phyloP scores from a whole-genome alignment of 2,888 invertebrate genomes.

The Pharmacophagus antenor region DNA sequence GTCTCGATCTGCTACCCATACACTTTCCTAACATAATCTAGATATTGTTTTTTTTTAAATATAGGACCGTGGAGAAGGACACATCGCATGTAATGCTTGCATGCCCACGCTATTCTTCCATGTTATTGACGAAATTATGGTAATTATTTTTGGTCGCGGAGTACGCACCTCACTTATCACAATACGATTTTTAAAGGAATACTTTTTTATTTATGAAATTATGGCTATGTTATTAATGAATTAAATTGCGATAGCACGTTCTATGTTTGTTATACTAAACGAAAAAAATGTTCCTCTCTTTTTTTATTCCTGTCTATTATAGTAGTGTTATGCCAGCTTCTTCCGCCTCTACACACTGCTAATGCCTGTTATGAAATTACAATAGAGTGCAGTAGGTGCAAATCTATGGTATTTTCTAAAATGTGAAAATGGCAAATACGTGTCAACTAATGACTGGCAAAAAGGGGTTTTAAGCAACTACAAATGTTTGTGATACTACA shows the following conservation, averaged over 20 bases:
- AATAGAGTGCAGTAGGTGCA: no score
- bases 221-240: not conserved
- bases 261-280: not conserved
- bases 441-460: no score
- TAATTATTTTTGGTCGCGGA: conserved; percentile 60
- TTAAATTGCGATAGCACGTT: not conserved
- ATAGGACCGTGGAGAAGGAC: conserved; percentile 44
- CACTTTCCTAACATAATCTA: not conserved
- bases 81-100: conserved; percentile 41
- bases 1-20: not conserved
- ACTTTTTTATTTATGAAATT: not conserved
- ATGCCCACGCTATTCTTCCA: conserved; percentile 52
- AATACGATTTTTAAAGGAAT: not conserved
- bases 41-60: conserved; percentile 32
- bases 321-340: no score
- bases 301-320: not conserved
- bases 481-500: no score
- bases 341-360: no score
- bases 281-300: not conserved
- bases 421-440: no score
- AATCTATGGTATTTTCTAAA: no score
- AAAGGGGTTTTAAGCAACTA: no score
- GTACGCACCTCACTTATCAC: not conserved
- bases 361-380: no score
- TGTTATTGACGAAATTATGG: conserved; percentile 68